Evolutionary conservation across 1,140 invertebrate genomes (phyloP), one percentile per base, ranked within the genome.

Genomic region (Limonius californicus): DNA sequence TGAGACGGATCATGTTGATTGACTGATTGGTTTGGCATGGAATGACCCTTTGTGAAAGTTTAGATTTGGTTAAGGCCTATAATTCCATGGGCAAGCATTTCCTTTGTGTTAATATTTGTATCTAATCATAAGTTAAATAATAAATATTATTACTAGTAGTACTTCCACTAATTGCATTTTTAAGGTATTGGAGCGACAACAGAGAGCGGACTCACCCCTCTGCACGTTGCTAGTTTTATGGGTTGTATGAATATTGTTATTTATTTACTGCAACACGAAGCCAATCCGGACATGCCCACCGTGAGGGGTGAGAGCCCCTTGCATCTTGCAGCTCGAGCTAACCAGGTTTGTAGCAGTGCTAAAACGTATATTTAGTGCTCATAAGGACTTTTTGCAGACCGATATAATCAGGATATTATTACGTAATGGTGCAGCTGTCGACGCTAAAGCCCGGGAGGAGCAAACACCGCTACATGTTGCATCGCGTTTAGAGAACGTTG

Each of bases 171-270:
- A n/a, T n/a, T n/a, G n/a, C n/a, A n/a, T n/a, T n/a, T 32, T 32
- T 32, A 43, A 83, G 81, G 80, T 65, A 86, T 86, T 65, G 80
- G 82, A 20, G 87, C 84, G 1, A 87, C 85, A 2, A 87, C 89
- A 0, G 85, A 86, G 69, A 85, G 84, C 0, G 97, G 97, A 15
- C 80, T 99, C 65, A 98, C 97, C 8, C 96, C 96, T 12, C 82
- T 99, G 21, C 97, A 99, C 79, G 97, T 99, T 47, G 95, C 97
- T 0, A 90, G 94, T 70, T 99, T 99, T 80, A 99, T 99, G 97
- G 97, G 97, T 20, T 97, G 95, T 78, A 97, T 99, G 92, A 98
- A 98, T 78, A 98, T 99, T 70, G 96, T 98, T 18, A 93, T 99
- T 68, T 96, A 91, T 79, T 83, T 99, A 70, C 83, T 99, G 45